Percentiles rank a stretch among this genome's conserved stretches.
Conservation (phyloP, 2,888 invertebrate species). For the Neoitamus cyanurus region DNA sequence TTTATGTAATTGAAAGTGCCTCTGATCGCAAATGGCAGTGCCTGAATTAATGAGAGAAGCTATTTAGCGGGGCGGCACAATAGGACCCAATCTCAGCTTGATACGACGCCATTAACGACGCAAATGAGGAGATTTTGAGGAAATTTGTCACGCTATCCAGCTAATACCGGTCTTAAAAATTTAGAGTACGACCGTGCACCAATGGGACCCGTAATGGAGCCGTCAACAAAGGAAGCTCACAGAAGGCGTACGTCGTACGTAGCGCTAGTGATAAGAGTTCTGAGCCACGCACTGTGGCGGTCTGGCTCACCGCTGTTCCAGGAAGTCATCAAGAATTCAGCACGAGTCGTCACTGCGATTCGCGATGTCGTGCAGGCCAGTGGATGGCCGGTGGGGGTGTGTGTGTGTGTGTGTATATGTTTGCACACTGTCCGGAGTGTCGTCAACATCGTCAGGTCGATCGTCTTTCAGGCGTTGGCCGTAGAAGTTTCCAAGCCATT, state of each 20-base stretch:
- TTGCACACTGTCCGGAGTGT: not conserved
- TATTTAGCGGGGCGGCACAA: not conserved
- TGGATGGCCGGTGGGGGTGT: not conserved
- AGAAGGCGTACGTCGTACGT: not conserved
- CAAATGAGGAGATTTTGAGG: constrained; percentile 8
- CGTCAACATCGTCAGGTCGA: not conserved
- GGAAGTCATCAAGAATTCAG: constrained; percentile 13
- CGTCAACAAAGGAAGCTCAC: not conserved
- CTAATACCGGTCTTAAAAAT: not conserved
- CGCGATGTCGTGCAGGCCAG: not conserved
- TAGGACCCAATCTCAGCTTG: not conserved
- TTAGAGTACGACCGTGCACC: not conserved
- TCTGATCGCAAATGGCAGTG: not conserved
- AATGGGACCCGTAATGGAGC: not conserved
- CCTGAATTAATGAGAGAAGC: not conserved
- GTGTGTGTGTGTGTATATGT: no score
- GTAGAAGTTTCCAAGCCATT: not conserved
- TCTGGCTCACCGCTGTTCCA: not conserved
- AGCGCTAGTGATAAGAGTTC: not conserved
- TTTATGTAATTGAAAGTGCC: constrained; percentile 5
- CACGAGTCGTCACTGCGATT: not conserved
- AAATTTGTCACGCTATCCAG: not conserved
- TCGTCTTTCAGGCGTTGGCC: not conserved
- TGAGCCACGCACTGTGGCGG: not conserved
- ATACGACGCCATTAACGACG: not conserved